Percentiles rank a stretch among this genome's conserved stretches.
phyloP scores from a whole-genome alignment of 2,113 vertebrate species.

The Sebastes schlegelii region DNA sequence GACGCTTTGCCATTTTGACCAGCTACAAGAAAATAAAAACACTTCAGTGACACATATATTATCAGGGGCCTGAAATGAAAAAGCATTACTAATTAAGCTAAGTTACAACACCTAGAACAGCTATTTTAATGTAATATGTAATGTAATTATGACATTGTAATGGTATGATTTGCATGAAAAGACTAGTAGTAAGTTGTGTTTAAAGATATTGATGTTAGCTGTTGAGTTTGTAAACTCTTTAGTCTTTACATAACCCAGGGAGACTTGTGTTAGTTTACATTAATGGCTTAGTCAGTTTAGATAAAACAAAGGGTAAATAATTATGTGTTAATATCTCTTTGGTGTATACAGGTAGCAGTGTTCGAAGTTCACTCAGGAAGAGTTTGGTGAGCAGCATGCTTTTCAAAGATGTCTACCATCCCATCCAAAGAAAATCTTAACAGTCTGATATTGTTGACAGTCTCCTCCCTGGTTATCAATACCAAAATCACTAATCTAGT shows the following conservation, averaged over 20 bases:
- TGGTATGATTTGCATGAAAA: not conserved
- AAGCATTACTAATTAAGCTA: no score
- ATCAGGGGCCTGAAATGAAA: not conserved
- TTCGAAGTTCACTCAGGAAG: not conserved
- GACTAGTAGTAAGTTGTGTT: not conserved
- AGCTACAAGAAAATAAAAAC: slow-evolving; percentile 79
- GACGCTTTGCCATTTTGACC: slow-evolving; percentile 95
- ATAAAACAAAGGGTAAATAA: not conserved
- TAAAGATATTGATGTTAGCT: not conserved
- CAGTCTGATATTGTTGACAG: not conserved
- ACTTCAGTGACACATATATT: slow-evolving; percentile 12
- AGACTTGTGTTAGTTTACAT: not conserved
- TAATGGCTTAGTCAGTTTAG: not conserved
- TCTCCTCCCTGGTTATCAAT: not conserved
- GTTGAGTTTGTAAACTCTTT: not conserved
- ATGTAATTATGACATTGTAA: not conserved
- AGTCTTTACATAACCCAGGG: not conserved
- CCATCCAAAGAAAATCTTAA: not conserved
- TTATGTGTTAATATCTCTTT: not conserved
- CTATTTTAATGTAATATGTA: not conserved
- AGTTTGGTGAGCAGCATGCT: not conserved
- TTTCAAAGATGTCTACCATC: not conserved
- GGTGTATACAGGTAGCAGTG: not conserved
- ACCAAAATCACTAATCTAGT: not conserved
- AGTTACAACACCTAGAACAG: not conserved